Percentiles rank a stretch among this genome's conserved stretches.
Evolutionary conservation across 2,888 invertebrate genomes (phyloP).

Genomic region (Drosophila gaucha): DNA sequence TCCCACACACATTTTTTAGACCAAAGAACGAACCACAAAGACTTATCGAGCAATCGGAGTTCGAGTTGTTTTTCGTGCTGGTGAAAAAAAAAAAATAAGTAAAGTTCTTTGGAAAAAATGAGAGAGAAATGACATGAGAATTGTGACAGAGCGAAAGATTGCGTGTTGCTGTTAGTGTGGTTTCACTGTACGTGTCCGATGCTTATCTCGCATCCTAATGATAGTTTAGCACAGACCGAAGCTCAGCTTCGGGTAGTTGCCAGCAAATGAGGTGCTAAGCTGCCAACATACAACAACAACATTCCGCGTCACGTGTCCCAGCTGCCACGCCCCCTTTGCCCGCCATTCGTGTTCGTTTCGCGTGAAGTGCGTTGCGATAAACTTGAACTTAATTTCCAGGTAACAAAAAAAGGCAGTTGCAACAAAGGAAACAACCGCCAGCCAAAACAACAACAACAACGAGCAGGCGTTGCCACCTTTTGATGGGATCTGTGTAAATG

Average conservation of each 20-base stretch:
- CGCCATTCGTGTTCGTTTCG: slow-evolving; percentile 36
- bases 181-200: slow-evolving; percentile 45
- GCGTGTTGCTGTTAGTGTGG: slow-evolving; percentile 48
- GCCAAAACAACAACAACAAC: slow-evolving; percentile 15
- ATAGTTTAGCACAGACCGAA: slow-evolving; percentile 37
- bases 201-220: slow-evolving; percentile 45
- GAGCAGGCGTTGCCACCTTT: slow-evolving; percentile 45
- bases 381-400: slow-evolving; percentile 65
- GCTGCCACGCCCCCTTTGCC: slow-evolving; percentile 34
- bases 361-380: slow-evolving; percentile 62
- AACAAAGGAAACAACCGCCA: slow-evolving; percentile 27
- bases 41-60: slow-evolving; percentile 58
- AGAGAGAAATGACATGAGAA: slow-evolving; percentile 47
- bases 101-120: slow-evolving; percentile 46
- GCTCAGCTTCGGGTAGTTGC: slow-evolving; percentile 14
- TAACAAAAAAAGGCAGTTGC: slow-evolving; percentile 31
- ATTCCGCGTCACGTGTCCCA: slow-evolving; percentile 49
- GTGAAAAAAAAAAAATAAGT: slow-evolving; percentile 4
- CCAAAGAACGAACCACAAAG: neutral
- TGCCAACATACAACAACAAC: slow-evolving; percentile 43
- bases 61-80: slow-evolving; percentile 26
- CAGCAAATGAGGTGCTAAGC: slow-evolving; percentile 72
- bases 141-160: slow-evolving; percentile 60
- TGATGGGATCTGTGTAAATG: slow-evolving; percentile 37
- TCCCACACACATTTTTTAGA: slow-evolving; percentile 38